Evolutionary conservation across 2,113 vertebrate species (phyloP).

Genomic region (Catagonus wagneri): DNA sequence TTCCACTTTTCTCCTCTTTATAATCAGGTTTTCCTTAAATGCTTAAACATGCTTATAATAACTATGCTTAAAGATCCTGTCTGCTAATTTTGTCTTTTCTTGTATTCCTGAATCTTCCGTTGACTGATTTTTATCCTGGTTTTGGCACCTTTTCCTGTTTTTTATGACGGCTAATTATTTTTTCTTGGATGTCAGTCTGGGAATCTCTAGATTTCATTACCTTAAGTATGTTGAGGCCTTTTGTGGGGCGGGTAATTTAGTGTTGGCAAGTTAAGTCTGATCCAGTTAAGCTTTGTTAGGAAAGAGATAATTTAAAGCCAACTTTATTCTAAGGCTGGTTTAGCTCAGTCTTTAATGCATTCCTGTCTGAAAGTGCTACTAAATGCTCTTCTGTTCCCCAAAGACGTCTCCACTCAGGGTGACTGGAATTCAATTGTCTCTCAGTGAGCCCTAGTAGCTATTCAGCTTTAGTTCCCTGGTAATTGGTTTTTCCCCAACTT

Average conservation of each 20-base stretch:
- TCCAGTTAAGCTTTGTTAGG: background rate
- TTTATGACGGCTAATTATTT: background rate
- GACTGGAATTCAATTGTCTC: background rate
- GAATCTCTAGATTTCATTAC: background rate
- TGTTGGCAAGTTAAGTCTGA: background rate
- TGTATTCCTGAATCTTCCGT: background rate
- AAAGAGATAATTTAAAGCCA: background rate
- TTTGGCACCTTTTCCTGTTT: background rate
- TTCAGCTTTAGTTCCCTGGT: background rate
- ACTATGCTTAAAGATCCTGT: background rate
- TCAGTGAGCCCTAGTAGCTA: background rate
- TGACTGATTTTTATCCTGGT: background rate
- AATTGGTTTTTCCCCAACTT: background rate
- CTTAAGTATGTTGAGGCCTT: background rate
- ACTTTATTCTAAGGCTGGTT: background rate
- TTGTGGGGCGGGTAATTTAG: background rate
- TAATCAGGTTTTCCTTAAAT: background rate
- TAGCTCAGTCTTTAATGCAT: background rate
- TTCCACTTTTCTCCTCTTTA: background rate
- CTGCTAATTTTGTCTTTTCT: background rate
- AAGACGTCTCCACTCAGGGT: background rate
- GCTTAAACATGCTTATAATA: background rate
- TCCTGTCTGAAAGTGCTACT: background rate
- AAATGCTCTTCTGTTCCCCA: background rate
- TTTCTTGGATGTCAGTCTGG: background rate